phyloP scores from a whole-genome alignment of 2,797 vertebrate genomes.

The Aeoliscus strigatus region DNA sequence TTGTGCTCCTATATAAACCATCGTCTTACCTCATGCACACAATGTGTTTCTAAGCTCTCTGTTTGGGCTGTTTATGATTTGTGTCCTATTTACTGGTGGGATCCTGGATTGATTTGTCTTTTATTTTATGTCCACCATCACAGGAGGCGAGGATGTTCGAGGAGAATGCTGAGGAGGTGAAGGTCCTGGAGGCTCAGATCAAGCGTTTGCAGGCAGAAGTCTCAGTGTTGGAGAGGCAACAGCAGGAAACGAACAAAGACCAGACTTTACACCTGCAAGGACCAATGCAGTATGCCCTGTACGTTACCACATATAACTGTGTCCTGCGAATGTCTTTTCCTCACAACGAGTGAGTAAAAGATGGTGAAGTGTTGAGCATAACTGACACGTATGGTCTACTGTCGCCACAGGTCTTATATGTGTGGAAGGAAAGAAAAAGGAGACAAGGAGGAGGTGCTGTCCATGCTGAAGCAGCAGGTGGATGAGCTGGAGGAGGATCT shows the following conservation, averaged over 20 bases:
- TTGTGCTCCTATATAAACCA: too few relatives aligned
- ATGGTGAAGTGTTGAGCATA: background rate
- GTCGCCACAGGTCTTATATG: slow-evolving; percentile 18
- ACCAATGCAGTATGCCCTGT: slow-evolving; percentile 68
- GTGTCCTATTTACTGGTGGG: too few relatives aligned
- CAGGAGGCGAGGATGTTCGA: slow-evolving; percentile 22
- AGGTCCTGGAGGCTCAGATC: slow-evolving; percentile 74
- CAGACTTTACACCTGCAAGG: slow-evolving; percentile 48
- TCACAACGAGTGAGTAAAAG: background rate
- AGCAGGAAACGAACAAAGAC: slow-evolving; percentile 48
- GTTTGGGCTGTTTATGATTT: too few relatives aligned
- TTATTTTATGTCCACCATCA: slow-evolving; percentile 7
- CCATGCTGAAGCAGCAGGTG: slow-evolving; percentile 68
- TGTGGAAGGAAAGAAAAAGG: slow-evolving; percentile 19
- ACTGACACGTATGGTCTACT: background rate
- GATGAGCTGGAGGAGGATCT: slow-evolving; percentile 73
- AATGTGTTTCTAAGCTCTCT: too few relatives aligned
- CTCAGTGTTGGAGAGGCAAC: slow-evolving; percentile 50
- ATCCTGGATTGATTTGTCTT: too few relatives aligned
- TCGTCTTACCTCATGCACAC: too few relatives aligned
- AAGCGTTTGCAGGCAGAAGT: slow-evolving; percentile 74
- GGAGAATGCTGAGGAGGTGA: slow-evolving; percentile 55
- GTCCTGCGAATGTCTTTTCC: too few relatives aligned
- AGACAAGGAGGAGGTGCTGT: slow-evolving; percentile 32
- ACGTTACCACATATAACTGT: slow-evolving; percentile 30